Conservation (phyloP, 2,888 invertebrate genomes). For the Conus canariensis region DNA sequence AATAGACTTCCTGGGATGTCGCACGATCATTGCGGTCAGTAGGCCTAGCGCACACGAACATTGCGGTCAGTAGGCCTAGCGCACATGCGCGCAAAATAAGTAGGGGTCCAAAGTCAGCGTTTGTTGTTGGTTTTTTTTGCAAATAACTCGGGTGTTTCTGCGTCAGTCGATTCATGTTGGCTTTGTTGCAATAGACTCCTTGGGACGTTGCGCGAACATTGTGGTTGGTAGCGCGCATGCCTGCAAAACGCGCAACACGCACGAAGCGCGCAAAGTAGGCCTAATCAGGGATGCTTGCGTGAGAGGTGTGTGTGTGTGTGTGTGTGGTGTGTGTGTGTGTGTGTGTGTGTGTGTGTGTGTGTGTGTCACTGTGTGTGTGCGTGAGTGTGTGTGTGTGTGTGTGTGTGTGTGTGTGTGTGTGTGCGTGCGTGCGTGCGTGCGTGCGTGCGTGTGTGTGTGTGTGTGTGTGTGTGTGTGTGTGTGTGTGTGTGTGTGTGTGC, state of each 20-base stretch:
- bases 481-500: neutral
- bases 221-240: too few relatives aligned
- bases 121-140: too few relatives aligned
- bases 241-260: too few relatives aligned
- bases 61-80: neutral
- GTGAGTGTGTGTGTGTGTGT: slow-evolving; percentile 5
- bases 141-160: neutral
- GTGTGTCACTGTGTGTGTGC: slow-evolving; percentile 6
- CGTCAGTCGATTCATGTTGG: neutral
- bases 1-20: too few relatives aligned
- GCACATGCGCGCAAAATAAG: neutral
- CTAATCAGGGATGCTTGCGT: too few relatives aligned
- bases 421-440: neutral
- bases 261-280: too few relatives aligned
- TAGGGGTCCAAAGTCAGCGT: too few relatives aligned
- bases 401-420: slow-evolving; percentile 12
- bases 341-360: neutral
- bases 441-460: neutral
- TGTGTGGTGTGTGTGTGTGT: neutral
- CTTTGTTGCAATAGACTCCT: too few relatives aligned
- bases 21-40: too few relatives aligned
- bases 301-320: too few relatives aligned
- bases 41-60: too few relatives aligned
- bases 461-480: neutral
- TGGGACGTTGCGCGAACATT: too few relatives aligned